These are phyloP conservation scores for Notechis scutatus DNA, from an alignment of 2,113 vertebrate species.

Conservation along the genomic window DNA sequence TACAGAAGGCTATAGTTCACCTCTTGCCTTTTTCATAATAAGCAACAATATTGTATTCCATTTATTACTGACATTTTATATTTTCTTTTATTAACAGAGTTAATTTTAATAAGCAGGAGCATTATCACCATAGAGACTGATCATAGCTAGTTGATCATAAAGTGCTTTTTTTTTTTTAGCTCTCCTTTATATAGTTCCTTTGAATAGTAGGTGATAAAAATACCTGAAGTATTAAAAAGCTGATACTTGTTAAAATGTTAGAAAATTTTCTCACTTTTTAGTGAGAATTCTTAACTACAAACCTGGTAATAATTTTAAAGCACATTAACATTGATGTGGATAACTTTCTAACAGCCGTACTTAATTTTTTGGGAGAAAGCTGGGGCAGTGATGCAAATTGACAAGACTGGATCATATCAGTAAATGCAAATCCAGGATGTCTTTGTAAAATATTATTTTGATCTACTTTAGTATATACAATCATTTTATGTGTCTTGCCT, in stretches of 20 bases:
- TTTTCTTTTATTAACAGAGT: slow-evolving; percentile 42
- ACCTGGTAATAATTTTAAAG: neutral
- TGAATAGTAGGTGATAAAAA: slow-evolving; percentile 8
- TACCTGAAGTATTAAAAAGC: neutral
- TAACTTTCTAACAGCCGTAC: neutral
- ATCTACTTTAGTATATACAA: neutral
- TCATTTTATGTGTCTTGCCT: neutral
- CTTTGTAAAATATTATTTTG: neutral
- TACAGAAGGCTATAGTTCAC: slow-evolving; percentile 20
- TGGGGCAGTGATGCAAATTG: neutral
- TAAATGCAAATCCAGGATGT: neutral
- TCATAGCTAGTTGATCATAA: neutral
- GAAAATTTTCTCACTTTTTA: neutral
- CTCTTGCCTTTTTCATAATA: slow-evolving; percentile 24
- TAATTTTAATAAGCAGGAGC: slow-evolving; percentile 29
- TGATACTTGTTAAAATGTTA: neutral
- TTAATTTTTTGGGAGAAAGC: neutral
- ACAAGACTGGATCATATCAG: neutral
- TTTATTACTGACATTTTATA: slow-evolving; percentile 36
- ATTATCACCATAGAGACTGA: neutral
- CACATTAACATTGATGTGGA: neutral
- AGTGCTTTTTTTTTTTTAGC: slow-evolving; percentile 13
- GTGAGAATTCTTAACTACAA: neutral
- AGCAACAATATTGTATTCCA: slow-evolving; percentile 32
- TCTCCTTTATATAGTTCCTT: neutral